Conservation (phyloP, 2,888 invertebrate genomes). For the Tenthredo amoena region DNA sequence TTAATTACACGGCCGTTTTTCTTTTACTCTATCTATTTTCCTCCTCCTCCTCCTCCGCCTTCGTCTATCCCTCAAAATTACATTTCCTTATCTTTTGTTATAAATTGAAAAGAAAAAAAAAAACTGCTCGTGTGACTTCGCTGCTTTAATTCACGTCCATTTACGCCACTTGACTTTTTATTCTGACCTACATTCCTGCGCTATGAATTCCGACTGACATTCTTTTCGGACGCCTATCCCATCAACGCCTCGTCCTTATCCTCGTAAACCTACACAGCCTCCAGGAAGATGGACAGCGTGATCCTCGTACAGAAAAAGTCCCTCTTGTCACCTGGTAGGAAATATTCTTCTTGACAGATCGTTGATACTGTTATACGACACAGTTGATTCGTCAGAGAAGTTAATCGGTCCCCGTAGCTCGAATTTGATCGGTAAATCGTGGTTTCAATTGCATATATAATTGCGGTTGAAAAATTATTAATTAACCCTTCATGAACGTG, state of each 20-base stretch:
- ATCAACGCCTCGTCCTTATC: background rate
- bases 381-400: background rate
- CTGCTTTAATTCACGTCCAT: background rate
- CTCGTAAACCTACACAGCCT: slow-evolving; percentile 3
- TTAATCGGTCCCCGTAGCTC: background rate
- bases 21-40: background rate
- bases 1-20: slow-evolving; percentile 21
- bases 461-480: background rate
- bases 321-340: background rate
- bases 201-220: background rate
- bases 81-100: background rate
- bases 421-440: background rate
- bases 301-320: background rate
- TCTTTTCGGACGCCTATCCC: background rate
- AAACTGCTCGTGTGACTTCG: background rate
- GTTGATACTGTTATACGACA: background rate
- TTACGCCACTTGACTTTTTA: background rate
- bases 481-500: background rate
- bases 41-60: background rate
- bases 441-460: too few species aligned
- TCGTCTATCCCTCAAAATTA: background rate
- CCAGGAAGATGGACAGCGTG: background rate
- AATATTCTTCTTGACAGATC: background rate
- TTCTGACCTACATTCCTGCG: background rate
- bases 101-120: background rate